A percentile compares a stretch with the other conserved stretches of the same genome.
phyloP scores from a whole-genome alignment of 2,797 vertebrate species.

The Acipenser transmontanus region DNA sequence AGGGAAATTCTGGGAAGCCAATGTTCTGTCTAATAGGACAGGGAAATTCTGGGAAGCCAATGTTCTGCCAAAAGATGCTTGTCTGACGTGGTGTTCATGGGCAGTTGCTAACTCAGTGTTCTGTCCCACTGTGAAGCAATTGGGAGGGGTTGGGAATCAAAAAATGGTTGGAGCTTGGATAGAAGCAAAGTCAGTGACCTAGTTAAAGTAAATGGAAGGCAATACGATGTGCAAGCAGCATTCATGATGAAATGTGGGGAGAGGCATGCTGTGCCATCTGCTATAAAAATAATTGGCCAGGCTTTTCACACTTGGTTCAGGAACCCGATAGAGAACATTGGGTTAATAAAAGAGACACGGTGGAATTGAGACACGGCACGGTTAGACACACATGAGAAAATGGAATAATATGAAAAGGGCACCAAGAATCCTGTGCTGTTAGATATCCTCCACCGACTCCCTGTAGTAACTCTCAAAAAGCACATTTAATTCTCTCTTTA shows the following conservation, averaged over 20 bases:
- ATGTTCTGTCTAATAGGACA: too few relatives aligned
- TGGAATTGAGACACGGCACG: background rate
- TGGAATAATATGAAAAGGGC: too few relatives aligned
- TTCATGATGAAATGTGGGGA: constrained; percentile 35
- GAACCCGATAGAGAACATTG: constrained; percentile 28
- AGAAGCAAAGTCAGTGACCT: constrained; percentile 32
- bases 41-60: too few relatives aligned
- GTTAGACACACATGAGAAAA: background rate
- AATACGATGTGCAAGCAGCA: constrained; percentile 30
- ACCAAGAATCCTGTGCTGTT: too few relatives aligned
- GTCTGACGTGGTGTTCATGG: constrained; percentile 5
- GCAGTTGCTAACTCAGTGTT: constrained; percentile 1
- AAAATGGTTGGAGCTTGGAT: constrained; percentile 33
- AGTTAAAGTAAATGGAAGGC: constrained; percentile 25
- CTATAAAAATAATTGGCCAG: constrained; percentile 60
- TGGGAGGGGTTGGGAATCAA: constrained; percentile 20
- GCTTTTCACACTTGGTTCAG: constrained; percentile 57
- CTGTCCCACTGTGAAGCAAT: constrained; percentile 4
- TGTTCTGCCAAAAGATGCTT: too few relatives aligned
- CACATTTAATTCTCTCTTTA: too few relatives aligned
- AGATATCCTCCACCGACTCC: too few relatives aligned
- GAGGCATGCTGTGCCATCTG: constrained; percentile 62
- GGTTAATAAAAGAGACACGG: constrained; percentile 12
- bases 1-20: too few relatives aligned
- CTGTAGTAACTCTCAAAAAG: too few relatives aligned